These are phyloP conservation scores for Hartigia nigra DNA, from an alignment of 2,888 invertebrate species.

Conservation along the genomic window DNA sequence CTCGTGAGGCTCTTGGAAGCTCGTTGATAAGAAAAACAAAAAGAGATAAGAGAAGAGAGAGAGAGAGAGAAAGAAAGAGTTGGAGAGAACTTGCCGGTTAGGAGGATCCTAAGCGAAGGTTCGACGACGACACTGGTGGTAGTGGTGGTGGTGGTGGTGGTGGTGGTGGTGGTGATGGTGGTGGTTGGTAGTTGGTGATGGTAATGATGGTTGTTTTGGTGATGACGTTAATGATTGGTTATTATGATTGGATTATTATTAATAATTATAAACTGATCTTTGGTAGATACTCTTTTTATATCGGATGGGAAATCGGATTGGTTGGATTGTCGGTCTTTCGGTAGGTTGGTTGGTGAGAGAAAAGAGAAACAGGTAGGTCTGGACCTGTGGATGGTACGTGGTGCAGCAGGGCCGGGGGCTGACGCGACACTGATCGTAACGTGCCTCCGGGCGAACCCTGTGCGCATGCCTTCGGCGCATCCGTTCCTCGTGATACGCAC, in stretches of 20 bases:
- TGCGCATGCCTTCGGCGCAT: conserved; percentile 52
- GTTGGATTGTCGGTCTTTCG: conserved; percentile 1
- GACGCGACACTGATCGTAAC: conserved; percentile 63
- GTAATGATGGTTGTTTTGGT: background rate
- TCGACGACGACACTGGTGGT: conserved; percentile 21
- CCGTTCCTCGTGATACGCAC: conserved; percentile 32
- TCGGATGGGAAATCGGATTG: conserved; percentile 1
- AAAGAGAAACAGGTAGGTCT: conserved; percentile 20
- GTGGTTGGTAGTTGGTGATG: conserved; percentile 23
- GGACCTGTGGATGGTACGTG: conserved; percentile 51
- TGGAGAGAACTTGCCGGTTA: conserved; percentile 40
- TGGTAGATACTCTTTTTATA: background rate
- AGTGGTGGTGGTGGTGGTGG: conserved; percentile 35
- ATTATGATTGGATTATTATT: background rate
- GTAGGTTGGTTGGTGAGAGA: conserved; percentile 29
- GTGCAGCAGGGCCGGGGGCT: conserved; percentile 65
- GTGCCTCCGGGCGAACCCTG: conserved; percentile 38
- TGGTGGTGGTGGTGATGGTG: conserved; percentile 13
- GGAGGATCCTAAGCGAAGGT: conserved; percentile 29
- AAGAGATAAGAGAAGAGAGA: background rate
- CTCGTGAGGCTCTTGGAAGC: conserved; percentile 3
- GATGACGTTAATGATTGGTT: conserved; percentile 2
- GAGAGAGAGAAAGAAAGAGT: conserved; percentile 6
- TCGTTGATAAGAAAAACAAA: conserved; percentile 1
- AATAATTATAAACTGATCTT: background rate